phyloP scores from a whole-genome alignment of 1,140 invertebrate species.

The Drosophila lowei region DNA sequence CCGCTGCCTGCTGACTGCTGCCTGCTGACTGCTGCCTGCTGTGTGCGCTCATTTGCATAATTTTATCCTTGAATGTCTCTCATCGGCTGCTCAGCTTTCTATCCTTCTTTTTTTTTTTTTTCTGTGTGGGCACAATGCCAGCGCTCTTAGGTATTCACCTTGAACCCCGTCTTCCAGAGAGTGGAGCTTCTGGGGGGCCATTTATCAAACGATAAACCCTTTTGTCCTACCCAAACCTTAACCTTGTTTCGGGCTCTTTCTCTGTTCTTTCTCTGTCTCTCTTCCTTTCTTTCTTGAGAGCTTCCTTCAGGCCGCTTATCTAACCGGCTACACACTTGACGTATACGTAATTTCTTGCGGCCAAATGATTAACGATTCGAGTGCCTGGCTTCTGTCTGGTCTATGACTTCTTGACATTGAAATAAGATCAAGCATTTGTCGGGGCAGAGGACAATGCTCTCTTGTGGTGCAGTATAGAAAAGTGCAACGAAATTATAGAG shows the following conservation, averaged over 20 bases:
- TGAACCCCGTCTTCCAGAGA: conserved; percentile 36
- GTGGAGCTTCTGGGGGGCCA: conserved; percentile 36
- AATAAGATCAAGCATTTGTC: conserved; percentile 43
- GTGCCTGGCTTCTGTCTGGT: conserved; percentile 25
- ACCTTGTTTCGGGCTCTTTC: conserved; percentile 37
- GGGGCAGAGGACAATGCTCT: background rate
- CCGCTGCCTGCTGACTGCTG: background rate
- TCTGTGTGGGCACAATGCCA: conserved; percentile 15
- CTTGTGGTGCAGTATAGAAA: background rate
- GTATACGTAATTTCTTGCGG: conserved; percentile 68
- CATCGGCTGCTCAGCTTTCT: background rate
- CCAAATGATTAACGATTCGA: conserved; percentile 68
- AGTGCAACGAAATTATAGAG: background rate
- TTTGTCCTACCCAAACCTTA: conserved; percentile 52
- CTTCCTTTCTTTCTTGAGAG: background rate
- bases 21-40: background rate
- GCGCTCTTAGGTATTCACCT: conserved; percentile 53
- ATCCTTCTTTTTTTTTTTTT: conserved; percentile 1
- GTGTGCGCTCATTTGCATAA: conserved; percentile 65
- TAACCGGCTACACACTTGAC: conserved; percentile 71
- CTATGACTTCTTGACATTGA: conserved; percentile 49
- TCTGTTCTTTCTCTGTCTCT: background rate
- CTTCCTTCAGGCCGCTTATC: conserved; percentile 52
- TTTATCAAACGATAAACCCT: conserved; percentile 71
- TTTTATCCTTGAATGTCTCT: conserved; percentile 36